A percentile compares a stretch with the other conserved stretches of the same genome.
These are phyloP conservation scores for Garra rufa DNA, from an alignment of 2,113 vertebrate genomes.

Conservation along the genomic window DNA sequence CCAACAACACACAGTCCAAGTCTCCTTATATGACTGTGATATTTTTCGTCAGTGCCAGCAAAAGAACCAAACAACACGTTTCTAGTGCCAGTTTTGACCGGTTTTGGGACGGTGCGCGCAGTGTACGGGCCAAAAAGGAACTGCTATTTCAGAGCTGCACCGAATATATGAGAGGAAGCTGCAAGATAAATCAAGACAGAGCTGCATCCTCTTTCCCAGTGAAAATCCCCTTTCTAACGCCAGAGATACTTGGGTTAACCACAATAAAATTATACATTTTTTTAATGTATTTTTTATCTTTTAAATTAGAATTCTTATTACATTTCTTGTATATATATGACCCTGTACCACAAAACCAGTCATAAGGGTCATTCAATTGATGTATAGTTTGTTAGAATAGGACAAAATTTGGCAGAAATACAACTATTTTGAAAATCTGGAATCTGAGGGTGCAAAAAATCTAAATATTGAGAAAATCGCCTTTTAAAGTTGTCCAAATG, in stretches of 20 bases:
- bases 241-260: neutral
- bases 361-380: too few species aligned
- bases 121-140: conserved; percentile 50
- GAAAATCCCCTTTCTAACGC: conserved; percentile 4
- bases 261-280: neutral
- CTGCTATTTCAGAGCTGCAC: conserved; percentile 37
- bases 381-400: too few species aligned
- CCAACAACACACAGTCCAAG: conserved; percentile 46
- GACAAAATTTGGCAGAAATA: too few species aligned
- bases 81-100: conserved; percentile 57
- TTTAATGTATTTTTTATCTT: neutral
- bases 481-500: too few species aligned
- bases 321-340: too few species aligned
- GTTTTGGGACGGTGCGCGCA: conserved; percentile 46
- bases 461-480: too few species aligned
- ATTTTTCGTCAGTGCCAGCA: conserved; percentile 55
- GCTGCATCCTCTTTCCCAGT: conserved; percentile 16
- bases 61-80: conserved; percentile 58
- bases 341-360: too few species aligned
- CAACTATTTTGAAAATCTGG: too few species aligned
- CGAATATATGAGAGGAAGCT: conserved; percentile 17
- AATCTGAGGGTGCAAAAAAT: too few species aligned
- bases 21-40: conserved; percentile 52
- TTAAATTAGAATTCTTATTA: too few species aligned
- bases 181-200: conserved; percentile 30